Conservation (phyloP, 23 tunicate species). For the Styela clava region DNA sequence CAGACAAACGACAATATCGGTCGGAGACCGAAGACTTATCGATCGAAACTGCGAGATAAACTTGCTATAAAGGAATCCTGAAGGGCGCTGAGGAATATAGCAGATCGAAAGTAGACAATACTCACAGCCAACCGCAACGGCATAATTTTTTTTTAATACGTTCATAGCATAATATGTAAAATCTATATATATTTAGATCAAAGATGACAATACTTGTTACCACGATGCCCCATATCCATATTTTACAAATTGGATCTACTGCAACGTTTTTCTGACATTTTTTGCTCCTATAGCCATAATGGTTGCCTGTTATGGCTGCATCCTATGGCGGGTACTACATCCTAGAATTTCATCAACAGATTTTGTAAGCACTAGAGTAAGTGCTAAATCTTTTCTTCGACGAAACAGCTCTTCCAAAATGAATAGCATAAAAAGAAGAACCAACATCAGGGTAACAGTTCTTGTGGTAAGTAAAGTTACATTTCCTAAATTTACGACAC, state of each 20-base stretch:
- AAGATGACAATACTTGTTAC: background rate
- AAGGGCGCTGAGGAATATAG: no score
- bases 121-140: no score
- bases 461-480: conserved; percentile 23
- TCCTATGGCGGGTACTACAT: conserved; percentile 17
- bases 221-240: background rate
- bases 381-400: conserved; percentile 4
- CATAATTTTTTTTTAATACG: no score
- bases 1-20: no score
- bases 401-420: background rate
- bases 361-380: background rate
- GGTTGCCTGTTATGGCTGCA: conserved; percentile 11
- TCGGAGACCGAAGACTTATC: no score
- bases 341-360: background rate
- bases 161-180: no score
- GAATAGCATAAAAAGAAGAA: background rate
- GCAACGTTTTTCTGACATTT: background rate
- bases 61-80: no score
- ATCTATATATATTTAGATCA: no score
- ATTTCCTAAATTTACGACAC: no score
- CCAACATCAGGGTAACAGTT: conserved; percentile 6
- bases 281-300: background rate
- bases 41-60: no score
- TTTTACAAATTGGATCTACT: background rate
- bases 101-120: no score